Percentiles rank a stretch among this genome's conserved stretches.
phyloP scores from a whole-genome alignment of 2,113 vertebrate species.

The Cavia aperea region DNA sequence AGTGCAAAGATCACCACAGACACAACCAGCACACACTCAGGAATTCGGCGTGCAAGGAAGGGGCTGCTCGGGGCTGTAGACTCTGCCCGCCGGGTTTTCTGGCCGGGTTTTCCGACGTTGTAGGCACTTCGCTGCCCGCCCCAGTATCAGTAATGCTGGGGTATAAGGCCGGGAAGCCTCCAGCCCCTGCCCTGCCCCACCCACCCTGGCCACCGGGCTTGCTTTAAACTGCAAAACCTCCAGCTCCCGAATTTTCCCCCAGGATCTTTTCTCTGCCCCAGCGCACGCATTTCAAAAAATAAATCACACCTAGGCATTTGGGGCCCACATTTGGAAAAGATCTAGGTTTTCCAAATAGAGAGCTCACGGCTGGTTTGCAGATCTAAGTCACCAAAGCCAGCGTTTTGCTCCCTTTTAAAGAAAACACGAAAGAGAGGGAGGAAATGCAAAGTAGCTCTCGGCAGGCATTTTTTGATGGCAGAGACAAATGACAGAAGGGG shows the following conservation, averaged over 20 bases:
- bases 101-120: too few relatives aligned
- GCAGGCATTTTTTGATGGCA: conserved; percentile 46
- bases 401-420: not conserved
- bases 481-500: conserved; percentile 42
- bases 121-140: too few relatives aligned
- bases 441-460: conserved; percentile 42
- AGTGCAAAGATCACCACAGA: not conserved
- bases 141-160: too few relatives aligned
- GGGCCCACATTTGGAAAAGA: conserved; percentile 6
- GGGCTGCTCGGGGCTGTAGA: not conserved
- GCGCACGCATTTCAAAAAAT: not conserved
- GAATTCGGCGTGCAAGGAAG: not conserved
- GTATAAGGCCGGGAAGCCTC: not conserved
- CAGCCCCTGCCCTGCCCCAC: not conserved
- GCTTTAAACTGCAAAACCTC: accelerated
- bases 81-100: not conserved
- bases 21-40: not conserved
- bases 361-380: not conserved
- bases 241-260: not conserved
- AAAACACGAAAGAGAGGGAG: conserved; percentile 39
- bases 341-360: conserved; percentile 7
- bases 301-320: not conserved
- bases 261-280: not conserved
- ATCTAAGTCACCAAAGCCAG: not conserved
- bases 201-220: too few relatives aligned